A percentile compares a stretch with the other conserved stretches of the same genome.
Evolutionary conservation across 2,888 invertebrate species (phyloP).

Genomic region (Euplexia lucipara): DNA sequence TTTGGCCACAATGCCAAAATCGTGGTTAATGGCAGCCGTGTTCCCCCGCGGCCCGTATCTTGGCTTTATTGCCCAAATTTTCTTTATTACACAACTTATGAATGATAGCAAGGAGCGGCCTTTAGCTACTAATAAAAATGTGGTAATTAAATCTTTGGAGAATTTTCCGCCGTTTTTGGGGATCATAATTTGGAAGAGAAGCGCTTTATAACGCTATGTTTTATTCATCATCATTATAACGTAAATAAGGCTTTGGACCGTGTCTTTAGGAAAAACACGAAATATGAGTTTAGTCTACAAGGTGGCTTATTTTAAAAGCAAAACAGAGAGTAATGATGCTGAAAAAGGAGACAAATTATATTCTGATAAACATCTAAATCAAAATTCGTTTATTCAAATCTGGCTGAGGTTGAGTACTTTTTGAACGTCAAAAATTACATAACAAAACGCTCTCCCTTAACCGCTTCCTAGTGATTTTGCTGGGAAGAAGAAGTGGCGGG

Average conservation of each 20-base stretch:
- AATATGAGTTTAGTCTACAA: background rate
- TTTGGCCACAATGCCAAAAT: conserved; percentile 75
- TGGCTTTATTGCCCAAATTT: conserved; percentile 78
- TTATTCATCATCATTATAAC: conserved; percentile 23
- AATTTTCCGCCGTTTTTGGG: conserved; percentile 61
- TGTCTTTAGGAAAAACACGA: background rate
- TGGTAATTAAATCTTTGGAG: conserved; percentile 72
- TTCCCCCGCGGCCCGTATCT: conserved; percentile 71
- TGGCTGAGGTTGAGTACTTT: no score
- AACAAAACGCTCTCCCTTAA: no score
- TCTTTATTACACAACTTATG: conserved; percentile 79
- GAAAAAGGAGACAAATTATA: background rate
- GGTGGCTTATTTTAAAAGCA: background rate
- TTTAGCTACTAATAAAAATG: conserved; percentile 65
- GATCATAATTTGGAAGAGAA: conserved; percentile 58
- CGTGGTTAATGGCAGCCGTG: conserved; percentile 71
- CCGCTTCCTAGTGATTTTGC: no score
- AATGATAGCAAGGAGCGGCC: conserved; percentile 65
- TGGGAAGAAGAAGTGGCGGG: no score
- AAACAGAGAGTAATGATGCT: background rate
- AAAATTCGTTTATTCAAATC: no score
- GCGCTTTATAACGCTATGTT: conserved; percentile 24
- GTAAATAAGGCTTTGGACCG: conserved; percentile 1
- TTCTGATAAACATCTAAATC: no score
- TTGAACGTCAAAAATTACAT: no score